Evolutionary conservation across 2,113 vertebrate species (phyloP).

Genomic region (Xerus inauris): DNA sequence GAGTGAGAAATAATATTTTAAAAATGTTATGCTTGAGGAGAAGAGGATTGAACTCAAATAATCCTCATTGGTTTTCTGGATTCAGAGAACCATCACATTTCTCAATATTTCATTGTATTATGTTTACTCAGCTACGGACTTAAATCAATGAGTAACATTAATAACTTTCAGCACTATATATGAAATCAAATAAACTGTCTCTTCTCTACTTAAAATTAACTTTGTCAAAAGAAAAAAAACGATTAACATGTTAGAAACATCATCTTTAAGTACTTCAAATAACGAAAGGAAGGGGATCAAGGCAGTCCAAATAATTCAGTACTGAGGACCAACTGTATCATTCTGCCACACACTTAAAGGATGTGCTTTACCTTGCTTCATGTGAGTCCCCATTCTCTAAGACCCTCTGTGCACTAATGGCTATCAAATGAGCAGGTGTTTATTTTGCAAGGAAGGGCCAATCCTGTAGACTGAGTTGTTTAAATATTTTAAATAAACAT

Average conservation of each 20-base stretch:
- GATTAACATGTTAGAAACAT: neutral
- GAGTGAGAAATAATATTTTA: neutral
- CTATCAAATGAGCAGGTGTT: conserved; percentile 81
- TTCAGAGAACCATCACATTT: neutral
- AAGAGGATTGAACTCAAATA: neutral
- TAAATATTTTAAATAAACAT: conserved; percentile 83
- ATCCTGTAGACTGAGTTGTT: conserved; percentile 52
- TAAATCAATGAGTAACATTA: neutral
- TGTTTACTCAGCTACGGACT: neutral
- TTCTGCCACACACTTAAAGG: conserved; percentile 24
- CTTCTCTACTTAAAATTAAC: neutral
- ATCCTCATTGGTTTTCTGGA: neutral
- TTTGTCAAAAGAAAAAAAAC: neutral
- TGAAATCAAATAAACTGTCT: neutral
- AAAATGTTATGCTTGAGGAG: neutral
- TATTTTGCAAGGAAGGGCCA: conserved; percentile 79
- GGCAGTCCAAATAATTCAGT: neutral
- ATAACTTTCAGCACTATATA: neutral
- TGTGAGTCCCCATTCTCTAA: conserved; percentile 49
- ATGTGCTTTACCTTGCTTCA: neutral
- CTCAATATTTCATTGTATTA: neutral
- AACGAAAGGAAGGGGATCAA: neutral
- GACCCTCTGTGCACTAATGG: conserved; percentile 52
- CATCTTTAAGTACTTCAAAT: neutral
- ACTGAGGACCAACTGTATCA: neutral